Conservation (phyloP, 2,113 vertebrate genomes). For the Rhinoptilus africanus region DNA sequence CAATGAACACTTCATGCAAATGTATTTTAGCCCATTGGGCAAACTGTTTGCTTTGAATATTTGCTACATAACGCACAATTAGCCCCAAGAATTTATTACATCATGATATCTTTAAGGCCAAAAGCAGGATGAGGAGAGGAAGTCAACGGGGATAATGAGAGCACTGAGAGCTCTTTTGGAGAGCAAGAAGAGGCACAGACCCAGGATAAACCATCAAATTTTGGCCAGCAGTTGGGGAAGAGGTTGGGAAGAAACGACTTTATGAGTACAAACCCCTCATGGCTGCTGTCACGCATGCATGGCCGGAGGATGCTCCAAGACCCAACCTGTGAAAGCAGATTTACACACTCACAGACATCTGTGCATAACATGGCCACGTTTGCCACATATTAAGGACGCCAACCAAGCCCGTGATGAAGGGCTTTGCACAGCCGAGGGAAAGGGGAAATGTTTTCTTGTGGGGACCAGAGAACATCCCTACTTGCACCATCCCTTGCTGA, state of each 20-base stretch:
- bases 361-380: accelerated
- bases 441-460: neutral
- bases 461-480: neutral
- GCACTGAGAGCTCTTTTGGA: neutral
- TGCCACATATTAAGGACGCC: neutral
- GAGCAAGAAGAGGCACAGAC: neutral
- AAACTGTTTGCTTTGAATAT: neutral
- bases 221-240: neutral
- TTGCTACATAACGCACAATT: neutral
- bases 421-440: neutral
- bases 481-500: neutral
- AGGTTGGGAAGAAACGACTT: neutral
- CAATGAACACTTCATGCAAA: constrained; percentile 49
- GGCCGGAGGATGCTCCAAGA: neutral
- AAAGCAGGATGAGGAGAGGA: neutral
- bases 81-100: constrained; percentile 18
- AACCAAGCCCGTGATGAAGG: neutral
- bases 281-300: accelerated
- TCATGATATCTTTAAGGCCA: neutral
- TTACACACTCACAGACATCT: neutral
- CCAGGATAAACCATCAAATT: neutral
- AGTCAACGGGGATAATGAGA: neutral
- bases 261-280: neutral
- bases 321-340: neutral
- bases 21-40: constrained; percentile 44